Evolutionary conservation across 2,797 vertebrate species (phyloP).

Genomic region (Muscicapa striata): DNA sequence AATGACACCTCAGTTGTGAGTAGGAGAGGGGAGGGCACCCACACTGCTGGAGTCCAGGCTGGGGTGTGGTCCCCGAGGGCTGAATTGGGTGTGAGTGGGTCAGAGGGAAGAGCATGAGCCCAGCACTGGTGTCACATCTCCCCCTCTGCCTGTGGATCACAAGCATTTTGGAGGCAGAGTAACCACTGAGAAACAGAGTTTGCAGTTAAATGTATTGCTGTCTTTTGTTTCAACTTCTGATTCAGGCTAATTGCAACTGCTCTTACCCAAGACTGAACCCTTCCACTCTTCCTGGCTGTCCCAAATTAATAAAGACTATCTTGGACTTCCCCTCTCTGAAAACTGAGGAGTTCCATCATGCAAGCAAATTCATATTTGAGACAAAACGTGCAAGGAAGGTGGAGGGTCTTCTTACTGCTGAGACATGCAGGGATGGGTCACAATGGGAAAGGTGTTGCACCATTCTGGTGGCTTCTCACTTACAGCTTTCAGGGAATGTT

Average conservation of each 20-base stretch:
- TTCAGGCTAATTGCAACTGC: background rate
- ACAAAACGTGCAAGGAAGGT: background rate
- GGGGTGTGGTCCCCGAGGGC: background rate
- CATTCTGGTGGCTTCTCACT: background rate
- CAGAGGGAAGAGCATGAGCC: background rate
- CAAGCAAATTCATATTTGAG: background rate
- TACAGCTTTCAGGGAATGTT: background rate
- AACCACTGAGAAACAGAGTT: background rate
- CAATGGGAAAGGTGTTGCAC: background rate
- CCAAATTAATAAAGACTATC: background rate
- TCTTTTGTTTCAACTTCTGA: background rate
- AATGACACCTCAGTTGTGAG: background rate
- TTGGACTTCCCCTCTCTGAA: background rate
- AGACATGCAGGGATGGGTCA: background rate
- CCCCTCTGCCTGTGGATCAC: background rate
- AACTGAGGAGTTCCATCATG: background rate
- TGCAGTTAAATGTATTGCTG: background rate
- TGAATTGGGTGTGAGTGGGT: background rate
- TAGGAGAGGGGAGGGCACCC: background rate
- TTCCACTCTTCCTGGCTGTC: background rate
- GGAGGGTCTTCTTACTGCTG: background rate
- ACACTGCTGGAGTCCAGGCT: background rate
- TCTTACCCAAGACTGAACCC: background rate
- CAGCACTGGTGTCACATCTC: rapidly evolving
- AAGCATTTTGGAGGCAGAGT: background rate